Percentiles rank a stretch among this genome's conserved stretches.
phyloP scores from a whole-genome alignment of 2,113 vertebrate species.

The Merops nubicus region DNA sequence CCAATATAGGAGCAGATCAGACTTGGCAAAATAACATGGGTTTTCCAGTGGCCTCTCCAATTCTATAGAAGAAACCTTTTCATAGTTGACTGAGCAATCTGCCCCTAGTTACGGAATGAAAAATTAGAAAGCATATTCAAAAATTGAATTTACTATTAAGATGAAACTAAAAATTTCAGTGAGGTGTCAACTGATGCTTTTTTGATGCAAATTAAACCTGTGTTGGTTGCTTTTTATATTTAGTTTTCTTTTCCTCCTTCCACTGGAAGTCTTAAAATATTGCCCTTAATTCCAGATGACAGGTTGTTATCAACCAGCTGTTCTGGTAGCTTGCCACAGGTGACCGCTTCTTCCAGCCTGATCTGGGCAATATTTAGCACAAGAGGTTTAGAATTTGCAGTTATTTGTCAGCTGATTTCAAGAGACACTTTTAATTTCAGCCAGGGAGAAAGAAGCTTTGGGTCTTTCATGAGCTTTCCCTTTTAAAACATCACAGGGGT shows the following conservation, averaged over 20 bases:
- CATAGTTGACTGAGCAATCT: neutral
- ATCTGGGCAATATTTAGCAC: conserved; percentile 17
- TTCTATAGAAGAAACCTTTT: neutral
- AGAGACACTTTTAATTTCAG: conserved; percentile 24
- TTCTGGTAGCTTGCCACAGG: neutral
- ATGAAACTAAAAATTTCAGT: neutral
- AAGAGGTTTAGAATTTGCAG: conserved; percentile 5
- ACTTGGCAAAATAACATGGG: neutral
- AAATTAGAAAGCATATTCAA: neutral
- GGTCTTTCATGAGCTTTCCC: neutral
- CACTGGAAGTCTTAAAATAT: neutral
- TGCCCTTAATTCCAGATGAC: neutral
- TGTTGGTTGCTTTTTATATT: neutral
- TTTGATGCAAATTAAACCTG: neutral
- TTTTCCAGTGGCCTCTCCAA: conserved; percentile 20
- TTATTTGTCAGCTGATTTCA: neutral
- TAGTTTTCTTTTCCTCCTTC: neutral
- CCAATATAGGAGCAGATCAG: neutral
- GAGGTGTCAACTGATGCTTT: neutral
- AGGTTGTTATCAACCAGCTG: neutral
- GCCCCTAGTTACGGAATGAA: neutral
- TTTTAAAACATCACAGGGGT: neutral
- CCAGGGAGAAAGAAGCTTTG: conserved; percentile 8
- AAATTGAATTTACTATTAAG: neutral
- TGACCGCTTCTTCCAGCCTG: neutral